phyloP scores from a whole-genome alignment of 2,113 vertebrate genomes.

The Ovis canadensis region DNA sequence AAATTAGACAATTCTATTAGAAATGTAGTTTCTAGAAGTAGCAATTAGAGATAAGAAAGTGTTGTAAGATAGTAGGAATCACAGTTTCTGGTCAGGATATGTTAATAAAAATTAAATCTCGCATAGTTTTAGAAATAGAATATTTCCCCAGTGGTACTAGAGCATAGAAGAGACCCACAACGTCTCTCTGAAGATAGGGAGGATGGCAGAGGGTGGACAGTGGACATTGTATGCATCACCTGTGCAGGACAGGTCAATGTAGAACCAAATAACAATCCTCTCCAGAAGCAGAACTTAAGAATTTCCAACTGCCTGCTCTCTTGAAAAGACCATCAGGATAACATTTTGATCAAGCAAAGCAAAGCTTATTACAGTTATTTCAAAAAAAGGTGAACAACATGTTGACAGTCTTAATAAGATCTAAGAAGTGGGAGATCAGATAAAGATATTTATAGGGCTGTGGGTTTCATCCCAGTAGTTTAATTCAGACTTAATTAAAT shows the following conservation, averaged over 20 bases:
- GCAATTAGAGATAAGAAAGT: not conserved
- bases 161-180: not conserved
- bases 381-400: not conserved
- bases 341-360: not conserved
- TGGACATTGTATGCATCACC: too few species aligned
- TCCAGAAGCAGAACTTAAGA: not conserved
- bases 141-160: not conserved
- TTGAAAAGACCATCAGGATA: not conserved
- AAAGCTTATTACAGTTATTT: not conserved
- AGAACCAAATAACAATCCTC: not conserved
- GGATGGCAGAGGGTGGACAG: not conserved
- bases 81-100: not conserved
- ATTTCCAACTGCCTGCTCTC: not conserved
- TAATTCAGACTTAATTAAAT: not conserved
- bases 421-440: not conserved
- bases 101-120: not conserved
- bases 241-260: not conserved
- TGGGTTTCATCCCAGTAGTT: not conserved
- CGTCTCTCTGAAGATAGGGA: not conserved
- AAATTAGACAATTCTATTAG: not conserved
- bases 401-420: not conserved
- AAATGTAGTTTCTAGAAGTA: not conserved
- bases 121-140: not conserved
- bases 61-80: not conserved
- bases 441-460: not conserved